Evolutionary conservation across 2,797 vertebrate genomes (phyloP), one percentile per base, ranked within the genome.

Genomic region (Avahi laniger): DNA sequence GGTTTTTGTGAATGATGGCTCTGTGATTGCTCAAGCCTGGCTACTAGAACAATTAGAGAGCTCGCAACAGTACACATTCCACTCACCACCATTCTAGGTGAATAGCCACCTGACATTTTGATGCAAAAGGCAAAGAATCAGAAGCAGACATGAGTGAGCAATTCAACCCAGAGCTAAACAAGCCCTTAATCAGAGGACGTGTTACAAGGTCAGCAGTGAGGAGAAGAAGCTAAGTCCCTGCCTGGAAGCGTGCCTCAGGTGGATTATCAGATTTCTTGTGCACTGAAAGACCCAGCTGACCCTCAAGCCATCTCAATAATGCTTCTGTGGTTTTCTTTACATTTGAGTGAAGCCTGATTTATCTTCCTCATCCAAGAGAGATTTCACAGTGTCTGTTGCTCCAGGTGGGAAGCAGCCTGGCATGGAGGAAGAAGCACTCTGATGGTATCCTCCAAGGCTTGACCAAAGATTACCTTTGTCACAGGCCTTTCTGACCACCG

Each of bases 281-380:
- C 2, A 0, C 69, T 28, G 52, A 91, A 91, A 67, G 24, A 61
- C 24, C 38, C 63, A 76, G 41, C 9, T 0, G 0, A 63, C 69
- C 30, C n/a, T 52, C 7, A 61, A 69, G 52, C 22, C 30, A 59
- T 38, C 41, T 72, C 67, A 28, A 13, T 43, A 41, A 61, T 0
- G 10, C 81, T 38, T 78, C 61, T 59, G 17, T 80, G 30, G 2
- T 93, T 93, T 95, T n/a, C 86, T 93, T 78, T 85, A 93, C 28
- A 38, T 94, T 84, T 72, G 18, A 89, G 41, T 38, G n/a, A 93
- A 91, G 28, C 2, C 72, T 48, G 33, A 69, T 61, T 70, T 35
- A 18, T 88, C 28, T 85, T 95, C 43, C 76, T 88, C 35, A 52
- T 72, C 30, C 65, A 65, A 61, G 43, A 72, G 57, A 70, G 24